Conservation (phyloP, 2,888 invertebrate genomes). For the Rhagonycha lutea region DNA sequence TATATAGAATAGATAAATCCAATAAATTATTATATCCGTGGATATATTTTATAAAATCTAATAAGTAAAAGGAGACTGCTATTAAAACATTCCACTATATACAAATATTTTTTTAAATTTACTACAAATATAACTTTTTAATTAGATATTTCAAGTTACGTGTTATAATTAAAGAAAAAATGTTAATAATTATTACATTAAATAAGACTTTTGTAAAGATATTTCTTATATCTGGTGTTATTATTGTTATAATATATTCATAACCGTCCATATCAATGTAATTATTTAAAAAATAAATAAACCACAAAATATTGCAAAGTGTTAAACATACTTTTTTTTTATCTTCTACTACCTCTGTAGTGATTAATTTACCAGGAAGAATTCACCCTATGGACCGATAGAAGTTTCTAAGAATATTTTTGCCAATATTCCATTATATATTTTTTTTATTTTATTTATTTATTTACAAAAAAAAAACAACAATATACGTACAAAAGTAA, state of each 20-base stretch:
- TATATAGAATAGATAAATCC: constrained; percentile 41
- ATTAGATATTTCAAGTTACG: constrained; percentile 3
- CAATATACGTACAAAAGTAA: no score
- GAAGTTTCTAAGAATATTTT: no score
- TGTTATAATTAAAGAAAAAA: neutral
- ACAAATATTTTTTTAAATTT: neutral
- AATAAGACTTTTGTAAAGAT: neutral
- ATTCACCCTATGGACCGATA: no score
- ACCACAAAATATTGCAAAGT: neutral
- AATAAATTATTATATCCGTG: neutral
- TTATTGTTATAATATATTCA: neutral
- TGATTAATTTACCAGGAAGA: no score
- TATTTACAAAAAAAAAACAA: no score
- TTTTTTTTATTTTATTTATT: no score
- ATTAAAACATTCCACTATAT: constrained; percentile 39
- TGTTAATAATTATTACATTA: neutral
- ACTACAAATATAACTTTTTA: constrained; percentile 17
- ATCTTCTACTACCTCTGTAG: no score
- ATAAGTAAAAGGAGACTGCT: constrained; percentile 36
- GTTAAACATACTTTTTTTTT: neutral
- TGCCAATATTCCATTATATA: no score
- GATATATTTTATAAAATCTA: neutral
- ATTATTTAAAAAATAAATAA: neutral
- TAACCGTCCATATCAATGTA: neutral
- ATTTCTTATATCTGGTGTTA: neutral